Percentiles rank a stretch among this genome's conserved stretches.
Conservation (phyloP, 2,113 vertebrate species). For the Scalopus aquaticus region DNA sequence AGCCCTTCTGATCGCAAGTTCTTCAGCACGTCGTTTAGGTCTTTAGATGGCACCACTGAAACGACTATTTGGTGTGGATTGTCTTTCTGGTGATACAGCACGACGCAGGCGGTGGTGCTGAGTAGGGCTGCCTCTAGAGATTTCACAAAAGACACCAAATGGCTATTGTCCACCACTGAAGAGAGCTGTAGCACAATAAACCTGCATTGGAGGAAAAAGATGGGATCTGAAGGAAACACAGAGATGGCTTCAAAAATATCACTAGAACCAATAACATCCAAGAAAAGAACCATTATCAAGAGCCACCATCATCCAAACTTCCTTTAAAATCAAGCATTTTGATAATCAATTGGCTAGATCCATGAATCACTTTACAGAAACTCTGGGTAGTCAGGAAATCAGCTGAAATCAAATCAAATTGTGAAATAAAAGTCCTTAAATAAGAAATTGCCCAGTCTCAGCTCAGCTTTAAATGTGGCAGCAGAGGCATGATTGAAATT, state of each 20-base stretch:
- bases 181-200: conserved; percentile 88
- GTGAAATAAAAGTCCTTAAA: neutral
- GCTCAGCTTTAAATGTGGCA: neutral
- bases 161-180: conserved; percentile 77
- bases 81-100: conserved; percentile 83
- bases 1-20: conserved; percentile 83
- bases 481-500: neutral
- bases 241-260: neutral
- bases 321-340: neutral
- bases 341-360: neutral
- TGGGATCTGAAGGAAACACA: neutral
- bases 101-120: conserved; percentile 82
- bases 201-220: conserved; percentile 75
- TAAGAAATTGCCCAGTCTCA: neutral
- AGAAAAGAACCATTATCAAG: neutral
- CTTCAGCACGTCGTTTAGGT: conserved; percentile 85
- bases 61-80: conserved; percentile 83
- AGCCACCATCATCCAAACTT: neutral
- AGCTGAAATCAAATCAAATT: neutral
- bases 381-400: neutral
- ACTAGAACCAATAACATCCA: neutral
- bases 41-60: conserved; percentile 85
- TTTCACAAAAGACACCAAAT: conserved; percentile 85
- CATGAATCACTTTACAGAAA: neutral
- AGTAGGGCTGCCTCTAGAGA: conserved; percentile 85